Evolutionary conservation across 2,113 vertebrate species (phyloP).

Genomic region (Nematolebias whitei): DNA sequence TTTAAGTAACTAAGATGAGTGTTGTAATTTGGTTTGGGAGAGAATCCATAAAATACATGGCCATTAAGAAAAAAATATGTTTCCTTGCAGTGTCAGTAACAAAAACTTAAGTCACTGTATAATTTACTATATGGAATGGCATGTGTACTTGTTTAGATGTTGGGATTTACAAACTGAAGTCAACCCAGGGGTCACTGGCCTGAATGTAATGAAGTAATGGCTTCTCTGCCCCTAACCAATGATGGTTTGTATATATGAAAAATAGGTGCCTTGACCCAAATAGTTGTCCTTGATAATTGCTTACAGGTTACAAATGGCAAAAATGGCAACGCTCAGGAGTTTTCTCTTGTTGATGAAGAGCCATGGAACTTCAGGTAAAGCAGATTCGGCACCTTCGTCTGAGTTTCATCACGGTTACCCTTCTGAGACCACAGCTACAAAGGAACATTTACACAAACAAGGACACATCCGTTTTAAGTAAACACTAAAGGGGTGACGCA

Average conservation of each 20-base stretch:
- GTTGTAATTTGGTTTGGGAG: conserved; percentile 76
- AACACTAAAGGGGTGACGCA: conserved; percentile 6
- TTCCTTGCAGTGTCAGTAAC: conserved; percentile 21
- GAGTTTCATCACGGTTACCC: conserved; percentile 77
- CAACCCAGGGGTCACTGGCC: conserved; percentile 28
- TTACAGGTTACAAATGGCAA: conserved; percentile 96
- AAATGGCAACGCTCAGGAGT: conserved; percentile 91
- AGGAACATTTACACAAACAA: conserved; percentile 5
- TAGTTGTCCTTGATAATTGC: conserved; percentile 89
- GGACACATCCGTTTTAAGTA: conserved; percentile 18
- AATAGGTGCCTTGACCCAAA: conserved; percentile 78
- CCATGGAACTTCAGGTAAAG: conserved; percentile 91
- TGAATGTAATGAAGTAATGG: conserved; percentile 52
- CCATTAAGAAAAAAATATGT: too few species aligned
- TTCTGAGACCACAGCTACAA: conserved; percentile 47
- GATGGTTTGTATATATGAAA: conserved; percentile 42
- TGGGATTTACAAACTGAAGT: conserved; percentile 24
- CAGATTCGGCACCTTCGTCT: conserved; percentile 82
- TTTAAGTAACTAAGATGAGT: conserved; percentile 24
- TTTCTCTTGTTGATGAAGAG: conserved; percentile 90
- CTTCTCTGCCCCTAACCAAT: conserved; percentile 78
- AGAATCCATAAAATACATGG: conserved; percentile 79
- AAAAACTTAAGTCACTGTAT: conserved; percentile 15
- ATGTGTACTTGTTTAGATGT: conserved; percentile 13
- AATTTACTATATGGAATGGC: conserved; percentile 3